These are phyloP conservation scores for Hemithea aestivaria DNA, from an alignment of 2,888 invertebrate species.

Conservation along the genomic window DNA sequence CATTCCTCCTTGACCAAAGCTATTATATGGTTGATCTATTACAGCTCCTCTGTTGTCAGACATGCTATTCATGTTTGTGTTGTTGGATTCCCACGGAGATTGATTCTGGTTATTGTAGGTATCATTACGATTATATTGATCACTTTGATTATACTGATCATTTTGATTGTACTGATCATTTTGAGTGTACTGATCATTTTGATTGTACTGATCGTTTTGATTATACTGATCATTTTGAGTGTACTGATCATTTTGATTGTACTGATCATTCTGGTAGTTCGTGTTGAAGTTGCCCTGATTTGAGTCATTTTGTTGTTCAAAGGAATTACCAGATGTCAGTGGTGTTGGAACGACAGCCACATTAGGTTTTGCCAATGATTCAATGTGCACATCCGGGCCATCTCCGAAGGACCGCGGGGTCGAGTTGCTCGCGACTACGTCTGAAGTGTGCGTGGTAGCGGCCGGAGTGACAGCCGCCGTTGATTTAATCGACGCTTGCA, in stretches of 20 bases:
- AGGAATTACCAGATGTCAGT: background rate
- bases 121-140: conserved; percentile 8
- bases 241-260: conserved; percentile 17
- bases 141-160: conserved; percentile 10
- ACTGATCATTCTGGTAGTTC: conserved; percentile 15
- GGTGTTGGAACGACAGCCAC: conserved; percentile 1
- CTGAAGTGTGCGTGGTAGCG: conserved; percentile 26
- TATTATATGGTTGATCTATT: conserved; percentile 14
- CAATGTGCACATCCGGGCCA: conserved; percentile 26
- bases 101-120: conserved; percentile 12
- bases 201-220: conserved; percentile 6
- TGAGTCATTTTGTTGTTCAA: conserved; percentile 6
- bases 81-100: conserved; percentile 22
- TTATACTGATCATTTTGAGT: conserved; percentile 12
- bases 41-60: conserved; percentile 16
- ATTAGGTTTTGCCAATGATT: conserved; percentile 10
- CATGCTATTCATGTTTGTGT: conserved; percentile 20
- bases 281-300: conserved; percentile 2
- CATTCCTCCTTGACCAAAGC: conserved; percentile 11
- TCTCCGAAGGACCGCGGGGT: conserved; percentile 67
- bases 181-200: conserved; percentile 15
- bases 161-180: conserved; percentile 8
- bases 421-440: conserved; percentile 43
- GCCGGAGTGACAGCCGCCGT: conserved; percentile 28
- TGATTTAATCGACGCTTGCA: conserved; percentile 61